A percentile compares a stretch with the other conserved stretches of the same genome.
Conservation (phyloP, 2,113 vertebrate species). For the Syrmaticus mikado region DNA sequence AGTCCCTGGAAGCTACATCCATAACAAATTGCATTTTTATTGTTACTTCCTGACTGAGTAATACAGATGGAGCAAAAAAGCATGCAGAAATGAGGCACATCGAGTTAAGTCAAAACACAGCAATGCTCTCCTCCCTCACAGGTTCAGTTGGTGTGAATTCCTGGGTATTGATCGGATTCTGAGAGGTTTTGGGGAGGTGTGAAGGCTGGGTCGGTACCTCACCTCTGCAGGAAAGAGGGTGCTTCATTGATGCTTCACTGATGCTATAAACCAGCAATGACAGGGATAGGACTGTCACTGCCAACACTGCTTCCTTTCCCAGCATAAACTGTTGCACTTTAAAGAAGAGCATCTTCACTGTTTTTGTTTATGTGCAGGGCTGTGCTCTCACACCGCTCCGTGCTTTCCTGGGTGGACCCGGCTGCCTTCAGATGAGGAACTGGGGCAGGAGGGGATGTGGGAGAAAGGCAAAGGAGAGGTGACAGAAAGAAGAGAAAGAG, state of each 20-base stretch:
- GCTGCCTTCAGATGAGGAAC: neutral
- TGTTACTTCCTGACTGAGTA: conserved; percentile 42
- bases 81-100: neutral
- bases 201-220: neutral
- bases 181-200: neutral
- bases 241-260: neutral
- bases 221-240: neutral
- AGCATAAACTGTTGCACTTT: neutral
- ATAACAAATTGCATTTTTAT: neutral
- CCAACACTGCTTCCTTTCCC: neutral
- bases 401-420: accelerated
- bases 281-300: neutral
- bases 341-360: neutral
- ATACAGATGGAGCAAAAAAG: neutral
- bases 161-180: neutral
- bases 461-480: neutral
- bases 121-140: neutral
- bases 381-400: neutral
- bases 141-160: neutral
- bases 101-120: neutral
- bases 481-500: neutral
- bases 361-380: neutral
- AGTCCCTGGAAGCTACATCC: conserved; percentile 5
- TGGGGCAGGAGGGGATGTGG: neutral
- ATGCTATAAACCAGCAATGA: neutral